Conservation (phyloP, 2,888 invertebrate genomes). For the Eristalis arbustorum region DNA sequence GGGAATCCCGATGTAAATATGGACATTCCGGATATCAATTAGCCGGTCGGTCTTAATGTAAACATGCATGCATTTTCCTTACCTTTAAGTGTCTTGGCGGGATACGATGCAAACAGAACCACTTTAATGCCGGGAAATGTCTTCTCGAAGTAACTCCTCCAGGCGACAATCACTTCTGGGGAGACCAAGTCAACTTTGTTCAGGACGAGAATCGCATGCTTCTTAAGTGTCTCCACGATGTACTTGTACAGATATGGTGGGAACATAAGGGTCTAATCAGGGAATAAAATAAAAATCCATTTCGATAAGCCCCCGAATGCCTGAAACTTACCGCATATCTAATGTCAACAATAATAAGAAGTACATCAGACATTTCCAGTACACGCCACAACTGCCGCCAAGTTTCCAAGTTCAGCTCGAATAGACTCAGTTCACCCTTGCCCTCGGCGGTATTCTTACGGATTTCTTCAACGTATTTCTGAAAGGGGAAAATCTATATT, state of each 20-base stretch:
- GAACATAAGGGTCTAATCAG: conserved; percentile 88
- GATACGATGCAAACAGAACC: conserved; percentile 91
- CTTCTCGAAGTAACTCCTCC: conserved; percentile 89
- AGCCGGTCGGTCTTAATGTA: background rate
- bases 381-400: conserved; percentile 98
- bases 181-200: conserved; percentile 96
- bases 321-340: conserved; percentile 88
- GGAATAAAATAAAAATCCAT: background rate
- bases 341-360: conserved; percentile 93
- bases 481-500: conserved; percentile 72
- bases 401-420: conserved; percentile 96
- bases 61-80: background rate
- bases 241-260: conserved; percentile 93
- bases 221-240: conserved; percentile 87
- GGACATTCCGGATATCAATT: background rate
- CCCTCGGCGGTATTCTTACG: conserved; percentile 83
- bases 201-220: conserved; percentile 91
- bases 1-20: too few relatives aligned
- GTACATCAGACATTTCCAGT: conserved; percentile 94
- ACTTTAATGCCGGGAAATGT: conserved; percentile 88
- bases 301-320: too few relatives aligned
- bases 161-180: conserved; percentile 89
- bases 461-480: conserved; percentile 89
- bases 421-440: conserved; percentile 86
- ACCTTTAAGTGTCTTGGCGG: conserved; percentile 78